Percentiles rank a stretch among this genome's conserved stretches.
phyloP scores from a whole-genome alignment of 2,888 invertebrate genomes.

The Phrixothrix hirtus region DNA sequence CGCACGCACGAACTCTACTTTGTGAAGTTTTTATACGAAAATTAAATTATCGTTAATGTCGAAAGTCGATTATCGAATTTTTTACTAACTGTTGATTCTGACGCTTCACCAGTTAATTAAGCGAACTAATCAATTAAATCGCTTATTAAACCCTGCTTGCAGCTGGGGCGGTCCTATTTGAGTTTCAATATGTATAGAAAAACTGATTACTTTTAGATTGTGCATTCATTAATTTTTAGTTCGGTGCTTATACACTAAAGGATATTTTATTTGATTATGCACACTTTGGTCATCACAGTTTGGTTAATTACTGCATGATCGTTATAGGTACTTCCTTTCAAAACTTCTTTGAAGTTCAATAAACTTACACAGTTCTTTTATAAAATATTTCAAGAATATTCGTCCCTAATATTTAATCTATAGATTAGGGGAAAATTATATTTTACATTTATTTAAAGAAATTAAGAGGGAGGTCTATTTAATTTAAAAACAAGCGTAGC shows the following conservation, averaged over 20 bases:
- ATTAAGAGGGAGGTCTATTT: no score
- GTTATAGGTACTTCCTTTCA: no score
- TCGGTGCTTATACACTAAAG: background rate
- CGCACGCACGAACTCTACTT: background rate
- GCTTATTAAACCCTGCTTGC: constrained; percentile 32
- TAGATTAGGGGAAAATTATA: no score
- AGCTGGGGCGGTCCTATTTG: constrained; percentile 10
- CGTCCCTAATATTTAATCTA: no score
- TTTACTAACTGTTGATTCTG: constrained; percentile 24
- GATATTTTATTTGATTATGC: background rate
- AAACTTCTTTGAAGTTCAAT: no score
- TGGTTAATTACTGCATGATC: no score
- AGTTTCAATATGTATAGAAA: constrained; percentile 7
- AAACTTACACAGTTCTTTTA: no score
- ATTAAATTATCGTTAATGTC: constrained; percentile 22
- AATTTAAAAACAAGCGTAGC: no score
- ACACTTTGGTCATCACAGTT: constrained; percentile 4
- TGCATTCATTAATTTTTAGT: constrained; percentile 11
- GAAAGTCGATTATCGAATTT: constrained; percentile 24
- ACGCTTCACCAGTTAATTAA: constrained; percentile 32
- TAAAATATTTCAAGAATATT: no score
- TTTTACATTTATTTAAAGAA: no score
- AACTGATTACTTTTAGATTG: constrained; percentile 21
- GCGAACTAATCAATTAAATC: constrained; percentile 34
- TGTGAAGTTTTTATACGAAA: background rate